Conservation (phyloP, 2,888 invertebrate genomes). For the Falcaria lacertinaria region DNA sequence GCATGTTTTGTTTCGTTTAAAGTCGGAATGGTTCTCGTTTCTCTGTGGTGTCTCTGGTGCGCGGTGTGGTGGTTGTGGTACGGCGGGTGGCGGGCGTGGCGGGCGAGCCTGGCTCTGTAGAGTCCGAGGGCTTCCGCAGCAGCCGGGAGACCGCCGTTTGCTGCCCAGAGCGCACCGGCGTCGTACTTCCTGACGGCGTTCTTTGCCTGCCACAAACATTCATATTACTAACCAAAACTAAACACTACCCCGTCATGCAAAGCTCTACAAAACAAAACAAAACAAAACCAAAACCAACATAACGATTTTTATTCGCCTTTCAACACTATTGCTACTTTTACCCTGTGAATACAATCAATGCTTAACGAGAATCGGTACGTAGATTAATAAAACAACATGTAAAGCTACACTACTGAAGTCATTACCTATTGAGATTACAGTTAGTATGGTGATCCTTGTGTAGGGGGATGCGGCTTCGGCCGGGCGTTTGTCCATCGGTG, state of each 20-base stretch:
- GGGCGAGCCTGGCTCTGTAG: constrained; percentile 82
- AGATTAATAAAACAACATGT: constrained; percentile 22
- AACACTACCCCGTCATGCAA: constrained; percentile 15
- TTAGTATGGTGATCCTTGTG: constrained; percentile 75
- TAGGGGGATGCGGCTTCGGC: constrained; percentile 74
- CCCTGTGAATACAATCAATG: constrained; percentile 7
- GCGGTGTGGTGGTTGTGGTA: constrained; percentile 59
- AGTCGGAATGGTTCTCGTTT: constrained; percentile 87
- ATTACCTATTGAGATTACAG: constrained; percentile 74
- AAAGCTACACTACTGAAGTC: constrained; percentile 27
- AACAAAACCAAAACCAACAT: constrained; percentile 2
- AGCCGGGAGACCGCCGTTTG: constrained; percentile 82
- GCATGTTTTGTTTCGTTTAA: constrained; percentile 60
- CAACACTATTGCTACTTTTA: background rate
- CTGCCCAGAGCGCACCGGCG: constrained; percentile 83
- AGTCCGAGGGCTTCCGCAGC: constrained; percentile 83
- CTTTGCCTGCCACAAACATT: constrained; percentile 78
- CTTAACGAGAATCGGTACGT: constrained; percentile 5
- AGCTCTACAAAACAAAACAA: constrained; percentile 14
- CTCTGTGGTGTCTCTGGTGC: constrained; percentile 73
- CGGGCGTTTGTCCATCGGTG: constrained; percentile 71
- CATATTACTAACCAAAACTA: constrained; percentile 16
- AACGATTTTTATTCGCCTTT: background rate
- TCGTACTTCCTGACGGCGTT: constrained; percentile 88
- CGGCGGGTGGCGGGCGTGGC: constrained; percentile 62